phyloP scores from a whole-genome alignment of 1,140 invertebrate species.

The Drosophila leontia region DNA sequence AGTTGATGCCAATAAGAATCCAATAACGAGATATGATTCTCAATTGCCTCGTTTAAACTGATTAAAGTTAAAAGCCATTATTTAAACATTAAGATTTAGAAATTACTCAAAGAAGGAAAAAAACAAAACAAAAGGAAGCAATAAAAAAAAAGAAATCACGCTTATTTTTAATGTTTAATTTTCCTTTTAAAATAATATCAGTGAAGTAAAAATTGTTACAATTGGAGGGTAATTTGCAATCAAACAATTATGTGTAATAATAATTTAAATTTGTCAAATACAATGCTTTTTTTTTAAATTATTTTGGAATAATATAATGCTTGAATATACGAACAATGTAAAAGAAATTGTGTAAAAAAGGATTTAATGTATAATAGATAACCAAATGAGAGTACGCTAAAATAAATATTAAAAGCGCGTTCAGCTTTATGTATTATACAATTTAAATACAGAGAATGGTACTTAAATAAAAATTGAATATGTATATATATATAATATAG shows the following conservation, averaged over 20 bases:
- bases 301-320: not conserved
- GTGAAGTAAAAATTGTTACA: not conserved
- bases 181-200: not conserved
- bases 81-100: not conserved
- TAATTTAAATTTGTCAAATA: not conserved
- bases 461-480: slow-evolving; percentile 10
- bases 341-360: slow-evolving; percentile 5
- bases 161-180: slow-evolving; percentile 2
- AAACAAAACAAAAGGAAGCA: not conserved
- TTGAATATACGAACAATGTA: slow-evolving; percentile 1
- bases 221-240: not conserved
- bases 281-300: not conserved
- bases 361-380: slow-evolving; percentile 8
- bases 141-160: not conserved
- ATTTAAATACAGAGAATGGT: slow-evolving; percentile 11
- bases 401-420: slow-evolving; percentile 11
- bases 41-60: slow-evolving; percentile 5
- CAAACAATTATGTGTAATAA: not conserved
- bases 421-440: slow-evolving; percentile 17
- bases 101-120: not conserved
- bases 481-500: not conserved
- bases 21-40: not conserved
- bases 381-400: slow-evolving; percentile 13
- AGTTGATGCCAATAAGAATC: no score
- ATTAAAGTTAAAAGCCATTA: not conserved